A percentile compares a stretch with the other conserved stretches of the same genome.
Conservation (phyloP, 2,113 vertebrate species). For the Thermophis baileyi region DNA sequence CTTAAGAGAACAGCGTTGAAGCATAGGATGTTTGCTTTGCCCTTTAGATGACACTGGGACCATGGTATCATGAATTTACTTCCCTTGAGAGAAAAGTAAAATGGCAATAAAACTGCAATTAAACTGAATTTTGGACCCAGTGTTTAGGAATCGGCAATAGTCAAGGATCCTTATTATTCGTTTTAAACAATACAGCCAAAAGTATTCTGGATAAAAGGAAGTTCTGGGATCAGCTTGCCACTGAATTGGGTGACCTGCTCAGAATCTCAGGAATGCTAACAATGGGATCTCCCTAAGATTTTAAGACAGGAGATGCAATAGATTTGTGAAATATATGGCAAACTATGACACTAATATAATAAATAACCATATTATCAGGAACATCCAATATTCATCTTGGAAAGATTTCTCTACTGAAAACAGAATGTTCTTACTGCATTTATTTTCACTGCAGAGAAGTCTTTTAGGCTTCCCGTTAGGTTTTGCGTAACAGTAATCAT, state of each 20-base stretch:
- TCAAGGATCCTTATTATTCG: not conserved
- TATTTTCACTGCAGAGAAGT: not conserved
- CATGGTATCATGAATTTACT: not conserved
- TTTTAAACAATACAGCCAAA: not conserved
- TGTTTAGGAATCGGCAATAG: not conserved
- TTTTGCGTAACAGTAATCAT: not conserved
- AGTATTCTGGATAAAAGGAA: not conserved
- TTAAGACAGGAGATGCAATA: not conserved
- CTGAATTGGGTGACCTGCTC: not conserved
- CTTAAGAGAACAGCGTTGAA: not conserved
- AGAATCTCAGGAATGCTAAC: not conserved
- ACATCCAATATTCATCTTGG: not conserved
- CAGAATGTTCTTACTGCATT: not conserved
- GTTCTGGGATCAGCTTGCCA: not conserved
- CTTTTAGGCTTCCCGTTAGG: not conserved
- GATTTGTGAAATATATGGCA: not conserved
- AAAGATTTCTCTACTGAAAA: not conserved
- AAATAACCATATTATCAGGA: not conserved
- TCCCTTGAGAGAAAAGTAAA: not conserved
- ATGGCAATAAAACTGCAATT: not conserved
- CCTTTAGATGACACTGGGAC: not conserved
- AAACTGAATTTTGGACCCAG: not conserved
- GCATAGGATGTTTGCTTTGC: not conserved
- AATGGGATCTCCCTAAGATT: not conserved
- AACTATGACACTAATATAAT: not conserved